Evolutionary conservation across 2,797 vertebrate species (phyloP), one percentile per base, ranked within the genome.

Genomic region (Micrastur ruficollis): DNA sequence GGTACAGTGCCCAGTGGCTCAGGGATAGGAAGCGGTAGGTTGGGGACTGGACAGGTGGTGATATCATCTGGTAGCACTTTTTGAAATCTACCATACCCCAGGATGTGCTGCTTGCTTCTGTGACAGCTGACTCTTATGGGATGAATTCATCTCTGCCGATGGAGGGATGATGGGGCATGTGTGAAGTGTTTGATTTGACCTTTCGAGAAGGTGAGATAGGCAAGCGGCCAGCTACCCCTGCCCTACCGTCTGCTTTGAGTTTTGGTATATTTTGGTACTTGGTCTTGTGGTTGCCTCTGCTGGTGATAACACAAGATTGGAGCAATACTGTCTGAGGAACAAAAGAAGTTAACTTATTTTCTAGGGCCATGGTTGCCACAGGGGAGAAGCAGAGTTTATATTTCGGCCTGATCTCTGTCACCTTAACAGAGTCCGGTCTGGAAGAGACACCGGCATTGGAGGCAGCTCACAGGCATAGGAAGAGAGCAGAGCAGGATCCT

Each of bases 1-100:
- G 79, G 75, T 49, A 32, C 47, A 42, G 53, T 0, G 1, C 36
- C 29, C 18, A 2, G 62, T 8, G 40, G 55, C 59, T 93, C n/a
- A 34, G 25, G 20, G 53, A 34, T 16, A 61, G 58, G 56, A 61
- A 81, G 42, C 0, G 0, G 21, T 17, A 1, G 6, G 40, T 4
- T 67, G 66, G 40, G 38, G 31, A 32, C 42, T 55, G 42, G 29
- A 38, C 82, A 94, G 70, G 55, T 75, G 66, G 36, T 32, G 55
- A 3, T 59, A 19, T 72, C 49, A 67, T 32, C 58, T 95, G 40
- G 14, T 22, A 44, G 31, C 31, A 11, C 62, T 76, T 86, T 53
- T 34, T 81, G 59, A 85, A 74, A 65, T 71, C 75, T 59, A 7
- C 52, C 50, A 6, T 23, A 25, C 25, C 29, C 26, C 67, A 82